These are phyloP conservation scores for Dascillus cervinus DNA, from an alignment of 2,888 invertebrate genomes.

Conservation along the genomic window DNA sequence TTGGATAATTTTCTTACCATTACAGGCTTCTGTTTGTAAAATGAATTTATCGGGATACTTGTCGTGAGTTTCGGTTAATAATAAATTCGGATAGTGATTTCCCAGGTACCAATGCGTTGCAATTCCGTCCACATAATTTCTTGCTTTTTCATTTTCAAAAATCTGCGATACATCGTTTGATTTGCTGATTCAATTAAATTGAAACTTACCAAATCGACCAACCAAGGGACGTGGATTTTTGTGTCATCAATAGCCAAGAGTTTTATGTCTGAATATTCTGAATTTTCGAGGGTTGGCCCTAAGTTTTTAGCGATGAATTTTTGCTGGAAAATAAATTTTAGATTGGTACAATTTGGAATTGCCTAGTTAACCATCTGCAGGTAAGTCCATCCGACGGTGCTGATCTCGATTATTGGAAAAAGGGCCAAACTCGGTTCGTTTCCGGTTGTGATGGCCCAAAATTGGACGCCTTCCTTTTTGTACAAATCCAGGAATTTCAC, in stretches of 20 bases:
- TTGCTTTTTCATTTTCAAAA: slow-evolving; percentile 39
- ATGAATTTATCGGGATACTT: slow-evolving; percentile 45
- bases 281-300: slow-evolving; percentile 61
- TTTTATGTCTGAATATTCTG: slow-evolving; percentile 51
- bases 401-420: slow-evolving; percentile 46
- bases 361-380: slow-evolving; percentile 29
- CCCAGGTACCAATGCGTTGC: slow-evolving; percentile 83
- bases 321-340: too few species aligned
- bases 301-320: slow-evolving; percentile 64
- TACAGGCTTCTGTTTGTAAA: slow-evolving; percentile 75
- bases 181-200: too few species aligned
- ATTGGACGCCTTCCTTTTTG: slow-evolving; percentile 52
- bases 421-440: slow-evolving; percentile 76
- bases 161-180: too few species aligned
- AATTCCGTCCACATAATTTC: slow-evolving; percentile 63
- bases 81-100: slow-evolving; percentile 45
- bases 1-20: too few species aligned
- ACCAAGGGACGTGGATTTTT: slow-evolving; percentile 55
- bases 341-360: too few species aligned
- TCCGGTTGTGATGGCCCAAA: slow-evolving; percentile 82
- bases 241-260: slow-evolving; percentile 75
- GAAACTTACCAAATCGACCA: slow-evolving; percentile 57
- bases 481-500: slow-evolving; percentile 74
- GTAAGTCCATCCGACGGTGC: slow-evolving; percentile 71
- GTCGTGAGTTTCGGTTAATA: slow-evolving; percentile 48